Evolutionary conservation across 2,888 invertebrate genomes (phyloP).

Genomic region (Drosophila robusta): DNA sequence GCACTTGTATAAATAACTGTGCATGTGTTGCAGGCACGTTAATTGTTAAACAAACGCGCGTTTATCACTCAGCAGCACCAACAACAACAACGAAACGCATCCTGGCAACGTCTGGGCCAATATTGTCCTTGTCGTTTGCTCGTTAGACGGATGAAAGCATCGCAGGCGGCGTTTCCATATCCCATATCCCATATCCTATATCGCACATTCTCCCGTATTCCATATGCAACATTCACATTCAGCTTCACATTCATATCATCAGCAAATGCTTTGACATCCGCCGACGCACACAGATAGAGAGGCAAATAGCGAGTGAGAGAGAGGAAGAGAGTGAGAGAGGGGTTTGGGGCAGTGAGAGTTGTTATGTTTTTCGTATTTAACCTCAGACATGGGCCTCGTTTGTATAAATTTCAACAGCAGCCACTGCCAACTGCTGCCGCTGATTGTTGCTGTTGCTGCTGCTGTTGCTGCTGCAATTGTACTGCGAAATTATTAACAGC

Average conservation of each 20-base stretch:
- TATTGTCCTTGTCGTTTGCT: slow-evolving; percentile 65
- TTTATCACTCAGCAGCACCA: slow-evolving; percentile 78
- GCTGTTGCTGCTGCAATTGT: slow-evolving; percentile 60
- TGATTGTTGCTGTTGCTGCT: slow-evolving; percentile 36
- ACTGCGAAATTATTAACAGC: slow-evolving; percentile 76
- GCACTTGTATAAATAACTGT: slow-evolving; percentile 73
- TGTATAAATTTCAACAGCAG: slow-evolving; percentile 73
- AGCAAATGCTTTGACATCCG: slow-evolving; percentile 65
- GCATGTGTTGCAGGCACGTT: slow-evolving; percentile 82
- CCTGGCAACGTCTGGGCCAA: slow-evolving; percentile 45
- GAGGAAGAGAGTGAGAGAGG: background rate
- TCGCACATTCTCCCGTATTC: slow-evolving; percentile 3
- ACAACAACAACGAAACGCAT: slow-evolving; percentile 34
- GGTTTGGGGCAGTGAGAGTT: slow-evolving; percentile 47
- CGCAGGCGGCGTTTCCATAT: slow-evolving; percentile 33
- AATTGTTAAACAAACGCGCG: slow-evolving; percentile 84
- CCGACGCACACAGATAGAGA: slow-evolving; percentile 22
- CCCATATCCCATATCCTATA: slow-evolving; percentile 22
- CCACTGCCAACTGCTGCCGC: slow-evolving; percentile 59
- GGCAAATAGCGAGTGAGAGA: background rate
- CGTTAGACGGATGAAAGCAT: slow-evolving; percentile 71
- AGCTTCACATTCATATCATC: slow-evolving; percentile 57
- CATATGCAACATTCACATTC: slow-evolving; percentile 30
- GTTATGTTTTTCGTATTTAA: slow-evolving; percentile 81
- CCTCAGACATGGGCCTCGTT: slow-evolving; percentile 80